Evolutionary conservation across 2,797 vertebrate species (phyloP), one percentile per base, ranked within the genome.

Genomic region (Spatula clypeata): DNA sequence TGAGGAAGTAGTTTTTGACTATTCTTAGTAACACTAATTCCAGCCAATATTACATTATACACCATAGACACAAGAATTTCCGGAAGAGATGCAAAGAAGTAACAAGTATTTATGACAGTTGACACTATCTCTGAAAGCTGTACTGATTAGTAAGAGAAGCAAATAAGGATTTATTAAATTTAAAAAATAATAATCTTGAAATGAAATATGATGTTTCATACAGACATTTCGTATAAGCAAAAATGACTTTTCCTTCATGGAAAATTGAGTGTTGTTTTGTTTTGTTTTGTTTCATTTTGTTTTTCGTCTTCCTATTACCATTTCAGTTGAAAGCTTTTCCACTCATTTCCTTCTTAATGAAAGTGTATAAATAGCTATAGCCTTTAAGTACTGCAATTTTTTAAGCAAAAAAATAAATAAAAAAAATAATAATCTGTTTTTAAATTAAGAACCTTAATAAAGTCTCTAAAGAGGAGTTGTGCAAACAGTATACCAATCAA

Each of bases 261-360:
- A 95, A 97, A 96, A 93, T 95, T 83, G 93, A 93, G 72, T 7
- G 0, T 38, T 13, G 10, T 36, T 11, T 82, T 83, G 6, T 42
- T 42, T 40, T 42, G 40, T 40, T 40, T 40, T 15, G 40, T 42
- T 42, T 42, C 15, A 3, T 86, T 94, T 82, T 47, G 20, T 47
- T 47, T 45, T 45, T 45, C 45, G 21, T 45, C 45, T 45, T 45
- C 20, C 13, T 94, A 95, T 97, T 96, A 97, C 8, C 91, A 96
- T 97, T 97, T 97, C 91, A 94, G 45, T 77, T 96, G 91, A 94
- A 97, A 94, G 9, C 34, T 92, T 93, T 97, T 93, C 72, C 85
- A 95, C 74, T 93, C 4, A 79, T 96, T 94, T 96, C 69, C 45
- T 91, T 95, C 79, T 95, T 90, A 96, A 97, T 96, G 82, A 55